Conservation (phyloP, 2,888 invertebrate genomes). For the Ochropleura plecta region DNA sequence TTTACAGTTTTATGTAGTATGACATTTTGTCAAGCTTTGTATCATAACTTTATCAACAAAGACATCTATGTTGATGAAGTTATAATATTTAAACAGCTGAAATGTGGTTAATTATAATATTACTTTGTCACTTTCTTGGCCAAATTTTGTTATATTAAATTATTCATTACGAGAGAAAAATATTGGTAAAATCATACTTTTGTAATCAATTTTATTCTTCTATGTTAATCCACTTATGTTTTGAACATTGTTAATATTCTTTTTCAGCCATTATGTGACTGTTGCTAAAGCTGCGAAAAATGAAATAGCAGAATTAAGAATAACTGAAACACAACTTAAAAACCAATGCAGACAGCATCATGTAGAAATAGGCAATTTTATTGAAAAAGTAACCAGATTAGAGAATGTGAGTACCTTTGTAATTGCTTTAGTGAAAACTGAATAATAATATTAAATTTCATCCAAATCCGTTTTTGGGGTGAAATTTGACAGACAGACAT, state of each 20-base stretch:
- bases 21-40: neutral
- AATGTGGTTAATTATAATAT: neutral
- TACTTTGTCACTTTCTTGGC: neutral
- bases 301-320: constrained; percentile 60
- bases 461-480: neutral
- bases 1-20: neutral
- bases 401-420: constrained; percentile 74
- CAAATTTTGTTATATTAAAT: neutral
- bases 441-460: neutral
- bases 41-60: neutral
- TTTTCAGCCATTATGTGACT: constrained; percentile 42
- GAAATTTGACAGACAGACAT: neutral
- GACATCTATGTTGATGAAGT: neutral
- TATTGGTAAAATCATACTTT: neutral
- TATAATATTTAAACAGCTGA: neutral
- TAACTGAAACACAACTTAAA: constrained; percentile 56
- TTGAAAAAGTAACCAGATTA: constrained; percentile 72
- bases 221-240: neutral
- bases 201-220: neutral
- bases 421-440: neutral
- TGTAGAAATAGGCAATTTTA: constrained; percentile 74
- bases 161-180: neutral
- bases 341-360: constrained; percentile 75
- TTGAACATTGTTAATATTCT: neutral
- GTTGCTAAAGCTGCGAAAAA: constrained; percentile 18